Base-by-base conservation (phyloP, 2,797 vertebrate species). In the Anguilla marmorata region DNA sequence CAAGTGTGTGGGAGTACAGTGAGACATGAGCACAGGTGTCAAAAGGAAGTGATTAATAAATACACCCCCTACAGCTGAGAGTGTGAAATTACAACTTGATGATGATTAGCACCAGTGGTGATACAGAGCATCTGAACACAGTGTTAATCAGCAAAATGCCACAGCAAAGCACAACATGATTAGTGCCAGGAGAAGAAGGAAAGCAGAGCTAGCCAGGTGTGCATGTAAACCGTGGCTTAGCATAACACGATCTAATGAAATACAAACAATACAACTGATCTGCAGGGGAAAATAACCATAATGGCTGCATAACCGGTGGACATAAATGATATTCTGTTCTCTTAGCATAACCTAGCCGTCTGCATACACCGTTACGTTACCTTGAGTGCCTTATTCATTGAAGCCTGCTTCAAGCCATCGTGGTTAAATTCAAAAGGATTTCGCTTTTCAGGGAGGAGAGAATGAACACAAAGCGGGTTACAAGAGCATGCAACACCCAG, bases 371-470 rank as follows among this genome's bases (percentile, higher is more conserved):
- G 91, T 94, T 92, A 94, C 93, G 90, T 98, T 99, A 99, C 99
- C 99, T 99, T 99, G 86, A 98, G 95, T 91, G 96, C 97, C 97
- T 98, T 99, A 97, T 98, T 97, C 96, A 97, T 95, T 94, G 97
- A 97, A 94, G 97, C 92, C 95, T 97, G 98, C 98, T 99, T 99
- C 96, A 97, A 96, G 95, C 96, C 97, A 82, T 98, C 97, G 91
- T 95, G 96, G 95, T 96, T 97, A 97, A 98, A 97, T 94, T 98
- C 97, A 97, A 98, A 98, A 92, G 97, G 97, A 96, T 98, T 98
- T 96, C 95, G 97, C 99, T 99, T 99, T 96, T 95, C 95, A 92
- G 95, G 93, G 94, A 95, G 97, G 94, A 97, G 95, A 98, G 97
- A 96, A 97, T 96, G 89, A 94, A 97, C 94, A 96, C 92, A 95